A percentile compares a stretch with the other conserved stretches of the same genome.
These are phyloP conservation scores for Hippocampus comes DNA, from an alignment of 2,113 vertebrate genomes.

Conservation along the genomic window DNA sequence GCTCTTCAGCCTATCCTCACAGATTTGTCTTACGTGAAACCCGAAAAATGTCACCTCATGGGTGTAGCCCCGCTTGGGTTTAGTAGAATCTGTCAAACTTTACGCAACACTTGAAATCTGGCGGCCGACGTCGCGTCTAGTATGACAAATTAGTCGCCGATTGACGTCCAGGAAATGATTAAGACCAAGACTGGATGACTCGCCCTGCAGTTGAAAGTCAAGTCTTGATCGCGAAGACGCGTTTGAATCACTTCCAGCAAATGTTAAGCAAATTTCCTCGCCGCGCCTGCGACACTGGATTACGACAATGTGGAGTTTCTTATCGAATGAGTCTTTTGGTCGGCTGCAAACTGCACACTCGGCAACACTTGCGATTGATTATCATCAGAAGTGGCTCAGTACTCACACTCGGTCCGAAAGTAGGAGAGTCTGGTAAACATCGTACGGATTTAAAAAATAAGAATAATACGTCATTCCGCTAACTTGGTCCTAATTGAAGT, in stretches of 20 bases:
- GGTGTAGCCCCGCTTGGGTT: not conserved
- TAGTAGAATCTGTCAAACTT: not conserved
- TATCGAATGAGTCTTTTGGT: not conserved
- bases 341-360: not conserved
- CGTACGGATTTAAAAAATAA: no score
- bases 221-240: constrained; percentile 1
- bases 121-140: not conserved
- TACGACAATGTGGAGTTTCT: not conserved
- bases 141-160: not conserved
- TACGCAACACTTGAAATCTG: not conserved
- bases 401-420: not conserved
- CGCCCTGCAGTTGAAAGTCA: constrained; percentile 5
- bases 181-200: not conserved
- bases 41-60: not conserved
- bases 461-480: not conserved
- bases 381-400: not conserved
- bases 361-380: not conserved
- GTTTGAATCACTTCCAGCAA: constrained; percentile 9
- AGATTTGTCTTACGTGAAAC: not conserved
- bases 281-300: not conserved
- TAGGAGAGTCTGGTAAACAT: no score
- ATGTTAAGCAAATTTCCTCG: not conserved
- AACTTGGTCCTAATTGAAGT: not conserved
- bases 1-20: not conserved
- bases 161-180: not conserved